Evolutionary conservation across 2,797 vertebrate genomes (phyloP), one percentile per base, ranked within the genome.

Genomic region (Erithacus rubecula): DNA sequence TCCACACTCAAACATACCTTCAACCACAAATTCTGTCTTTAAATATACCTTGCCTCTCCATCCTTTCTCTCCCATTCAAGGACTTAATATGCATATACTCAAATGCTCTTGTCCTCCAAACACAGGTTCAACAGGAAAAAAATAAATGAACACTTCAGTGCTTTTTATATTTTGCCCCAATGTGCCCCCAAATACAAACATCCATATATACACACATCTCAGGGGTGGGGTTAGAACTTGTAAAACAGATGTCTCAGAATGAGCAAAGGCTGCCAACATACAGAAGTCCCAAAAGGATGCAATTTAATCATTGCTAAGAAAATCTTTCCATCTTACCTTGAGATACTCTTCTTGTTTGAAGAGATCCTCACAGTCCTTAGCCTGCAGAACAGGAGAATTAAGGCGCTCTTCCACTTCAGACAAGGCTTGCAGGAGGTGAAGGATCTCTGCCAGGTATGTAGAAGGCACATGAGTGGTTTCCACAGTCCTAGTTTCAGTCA

Each of bases 341-440:
- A 99, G 98, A 97, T 98, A 99, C 56, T 98, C 98, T 80, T 99
- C 99, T 94, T 99, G 99, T 96, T 98, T 99, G 87, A 98, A 98
- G 93, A 99, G 98, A 95, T 99, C 98, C 95, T 99, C 99, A 97
- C 94, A 99, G 36, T 98, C 98, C 69, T 98, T 98, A 49, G 98
- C 98, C 98, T 98, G 98, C 96, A 98, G 98, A 85, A 98, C 98
- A 24, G 99, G 98, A 91, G 99, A 98, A 97, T 98, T 99, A 97
- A 99, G 98, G 94, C 98, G 97, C 90, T 98, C 98, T 97, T 99
- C 98, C 46, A 98, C 98, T 97, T 99, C 98, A 36, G 98, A 98
- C 94, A 99, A 98, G 21, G 97, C 98, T 94, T 98, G 98, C 82
- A 98, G 97, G 93, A 99, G 96, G n/a, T 96, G 98, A 96, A 98